phyloP scores from a whole-genome alignment of 1,140 invertebrate species.

The Oncopeltus fasciatus region DNA sequence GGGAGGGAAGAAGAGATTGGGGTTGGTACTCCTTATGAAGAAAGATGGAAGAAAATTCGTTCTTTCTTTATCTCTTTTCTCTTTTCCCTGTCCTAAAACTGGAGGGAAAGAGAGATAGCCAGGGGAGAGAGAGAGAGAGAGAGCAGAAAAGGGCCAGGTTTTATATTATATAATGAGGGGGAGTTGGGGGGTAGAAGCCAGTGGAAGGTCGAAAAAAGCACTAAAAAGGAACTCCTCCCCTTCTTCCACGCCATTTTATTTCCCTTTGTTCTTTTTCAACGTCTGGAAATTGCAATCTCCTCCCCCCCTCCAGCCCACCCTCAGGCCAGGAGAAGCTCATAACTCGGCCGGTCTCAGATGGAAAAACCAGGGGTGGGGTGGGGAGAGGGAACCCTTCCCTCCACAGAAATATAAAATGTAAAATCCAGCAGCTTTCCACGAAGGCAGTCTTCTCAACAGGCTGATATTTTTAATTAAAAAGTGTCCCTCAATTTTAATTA shows the following conservation, averaged over 20 bases:
- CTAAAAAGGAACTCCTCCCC: slow-evolving; percentile 17
- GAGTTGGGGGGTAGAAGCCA: not conserved
- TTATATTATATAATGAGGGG: slow-evolving; percentile 21
- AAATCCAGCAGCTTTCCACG: too few relatives aligned
- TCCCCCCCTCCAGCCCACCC: not conserved
- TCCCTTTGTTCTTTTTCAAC: slow-evolving; percentile 24
- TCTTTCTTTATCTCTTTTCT: not conserved
- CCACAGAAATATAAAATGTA: not conserved
- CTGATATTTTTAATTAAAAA: not conserved
- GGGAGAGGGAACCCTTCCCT: not conserved
- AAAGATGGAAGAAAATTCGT: slow-evolving; percentile 17
- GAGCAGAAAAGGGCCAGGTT: slow-evolving; percentile 13
- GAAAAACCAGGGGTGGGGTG: slow-evolving; percentile 1
- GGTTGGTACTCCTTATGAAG: slow-evolving; percentile 12
- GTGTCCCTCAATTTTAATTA: not conserved
- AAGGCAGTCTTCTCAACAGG: too few relatives aligned
- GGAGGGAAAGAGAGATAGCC: not conserved
- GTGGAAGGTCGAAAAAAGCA: slow-evolving; percentile 15
- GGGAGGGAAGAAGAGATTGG: not conserved
- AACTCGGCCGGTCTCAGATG: not conserved
- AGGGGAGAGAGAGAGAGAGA: not conserved
- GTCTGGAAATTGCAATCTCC: slow-evolving; percentile 21
- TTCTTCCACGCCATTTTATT: slow-evolving; percentile 21
- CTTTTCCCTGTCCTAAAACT: not conserved
- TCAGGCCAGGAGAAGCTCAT: too few relatives aligned